Conservation (phyloP, 1,140 invertebrate genomes). For the Eubasilissa regina region DNA sequence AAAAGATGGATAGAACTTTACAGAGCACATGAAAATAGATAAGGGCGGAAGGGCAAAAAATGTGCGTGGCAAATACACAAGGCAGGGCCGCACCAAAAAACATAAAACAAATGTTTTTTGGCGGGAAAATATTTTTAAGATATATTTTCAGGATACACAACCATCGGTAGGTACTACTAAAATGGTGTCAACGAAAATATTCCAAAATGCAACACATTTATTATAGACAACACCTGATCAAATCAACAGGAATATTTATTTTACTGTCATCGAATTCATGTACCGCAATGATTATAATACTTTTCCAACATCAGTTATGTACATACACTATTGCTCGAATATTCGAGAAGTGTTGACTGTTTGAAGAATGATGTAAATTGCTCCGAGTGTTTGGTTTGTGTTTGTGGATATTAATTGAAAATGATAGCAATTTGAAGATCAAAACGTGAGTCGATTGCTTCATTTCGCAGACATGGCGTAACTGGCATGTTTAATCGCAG, state of each 20-base stretch:
- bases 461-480: too few relatives aligned
- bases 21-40: constrained; percentile 1
- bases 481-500: too few relatives aligned
- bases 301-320: constrained; percentile 23
- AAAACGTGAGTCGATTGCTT: constrained; percentile 31
- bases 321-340: constrained; percentile 21
- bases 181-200: too few relatives aligned
- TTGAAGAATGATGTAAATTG: constrained; percentile 43
- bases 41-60: constrained; percentile 43
- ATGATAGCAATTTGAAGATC: constrained; percentile 37
- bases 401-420: constrained; percentile 29
- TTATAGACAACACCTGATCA: too few relatives aligned
- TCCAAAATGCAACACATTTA: too few relatives aligned
- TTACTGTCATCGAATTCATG: too few relatives aligned
- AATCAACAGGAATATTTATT: too few relatives aligned
- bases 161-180: too few relatives aligned
- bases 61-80: constrained; percentile 12
- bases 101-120: not conserved
- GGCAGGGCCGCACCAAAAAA: not conserved
- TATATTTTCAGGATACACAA: too few relatives aligned
- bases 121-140: too few relatives aligned
- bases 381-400: constrained; percentile 6
- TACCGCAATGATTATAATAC: too few relatives aligned
- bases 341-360: constrained; percentile 23
- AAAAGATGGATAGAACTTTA: constrained; percentile 28